Conservation (phyloP, 2,113 vertebrate genomes). For the Hippocampus comes region DNA sequence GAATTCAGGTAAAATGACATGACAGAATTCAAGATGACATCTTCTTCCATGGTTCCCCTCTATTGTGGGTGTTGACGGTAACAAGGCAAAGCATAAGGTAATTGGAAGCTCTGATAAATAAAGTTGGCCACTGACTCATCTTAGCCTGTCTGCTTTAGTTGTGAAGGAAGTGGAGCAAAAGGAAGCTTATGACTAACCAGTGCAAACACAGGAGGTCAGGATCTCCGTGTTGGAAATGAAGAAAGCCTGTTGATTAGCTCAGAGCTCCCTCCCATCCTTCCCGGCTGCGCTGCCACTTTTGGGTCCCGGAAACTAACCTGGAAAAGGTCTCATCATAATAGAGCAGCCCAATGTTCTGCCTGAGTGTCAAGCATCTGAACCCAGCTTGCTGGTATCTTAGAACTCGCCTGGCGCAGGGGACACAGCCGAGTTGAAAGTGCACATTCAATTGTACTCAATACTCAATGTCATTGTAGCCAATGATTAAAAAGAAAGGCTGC, state of each 20-base stretch:
- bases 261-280: constrained; percentile 53
- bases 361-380: constrained; percentile 13
- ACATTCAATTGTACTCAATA: neutral
- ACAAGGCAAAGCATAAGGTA: constrained; percentile 30
- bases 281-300: constrained; percentile 16
- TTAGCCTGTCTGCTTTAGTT: constrained; percentile 39
- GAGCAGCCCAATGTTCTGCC: constrained; percentile 14
- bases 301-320: constrained; percentile 59
- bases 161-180: constrained; percentile 45
- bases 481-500: constrained; percentile 25
- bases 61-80: constrained; percentile 25
- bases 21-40: neutral
- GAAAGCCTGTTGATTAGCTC: constrained; percentile 42
- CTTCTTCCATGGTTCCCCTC: neutral
- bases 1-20: neutral
- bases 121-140: constrained; percentile 58
- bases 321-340: constrained; percentile 21
- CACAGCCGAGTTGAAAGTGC: neutral
- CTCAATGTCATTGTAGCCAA: neutral
- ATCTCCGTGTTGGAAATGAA: constrained; percentile 39
- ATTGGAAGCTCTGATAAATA: constrained; percentile 43
- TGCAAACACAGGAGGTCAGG: constrained; percentile 34
- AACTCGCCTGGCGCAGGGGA: neutral
- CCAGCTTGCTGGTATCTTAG: constrained; percentile 27
- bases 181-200: constrained; percentile 56